A percentile compares a stretch with the other conserved stretches of the same genome.
These are phyloP conservation scores for Anniella stebbinsi DNA, from an alignment of 2,797 vertebrate species.

Conservation along the genomic window DNA sequence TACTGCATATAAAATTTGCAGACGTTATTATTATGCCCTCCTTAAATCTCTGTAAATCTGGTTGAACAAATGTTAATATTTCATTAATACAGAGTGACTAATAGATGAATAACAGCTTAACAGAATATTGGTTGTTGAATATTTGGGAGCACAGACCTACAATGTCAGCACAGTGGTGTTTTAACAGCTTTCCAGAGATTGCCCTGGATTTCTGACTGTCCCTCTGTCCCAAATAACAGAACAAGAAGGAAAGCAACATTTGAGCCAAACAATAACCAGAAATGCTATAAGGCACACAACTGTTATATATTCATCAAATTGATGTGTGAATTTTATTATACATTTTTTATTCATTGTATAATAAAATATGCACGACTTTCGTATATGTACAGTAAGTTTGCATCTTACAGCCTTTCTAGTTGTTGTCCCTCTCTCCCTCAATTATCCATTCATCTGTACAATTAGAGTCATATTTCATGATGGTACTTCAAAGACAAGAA, in stretches of 20 bases:
- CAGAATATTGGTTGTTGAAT: slow-evolving; percentile 51
- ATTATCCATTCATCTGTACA: slow-evolving; percentile 2
- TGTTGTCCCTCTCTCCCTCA: not conserved
- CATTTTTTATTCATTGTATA: too few species aligned
- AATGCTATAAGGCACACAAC: too few species aligned
- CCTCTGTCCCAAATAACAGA: not conserved
- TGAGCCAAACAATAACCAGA: too few species aligned
- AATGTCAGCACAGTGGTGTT: not conserved
- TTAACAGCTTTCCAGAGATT: not conserved
- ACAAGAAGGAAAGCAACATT: too few species aligned
- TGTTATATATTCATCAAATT: too few species aligned
- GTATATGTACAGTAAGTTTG: too few species aligned
- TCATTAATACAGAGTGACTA: slow-evolving; percentile 64
- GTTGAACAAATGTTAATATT: slow-evolving; percentile 76
- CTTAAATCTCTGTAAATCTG: slow-evolving; percentile 79
- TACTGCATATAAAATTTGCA: slow-evolving; percentile 75
- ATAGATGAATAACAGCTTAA: slow-evolving; percentile 58
- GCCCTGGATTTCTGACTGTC: not conserved
- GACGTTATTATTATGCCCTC: slow-evolving; percentile 71
- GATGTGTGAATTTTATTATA: too few species aligned
- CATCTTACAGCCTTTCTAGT: too few species aligned
- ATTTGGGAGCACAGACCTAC: not conserved
- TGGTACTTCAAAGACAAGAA: not conserved
- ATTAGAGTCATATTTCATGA: not conserved
- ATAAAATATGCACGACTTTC: too few species aligned